A percentile compares a stretch with the other conserved stretches of the same genome.
phyloP scores from a whole-genome alignment of 2,113 vertebrate species.

The Camelus dromedarius region DNA sequence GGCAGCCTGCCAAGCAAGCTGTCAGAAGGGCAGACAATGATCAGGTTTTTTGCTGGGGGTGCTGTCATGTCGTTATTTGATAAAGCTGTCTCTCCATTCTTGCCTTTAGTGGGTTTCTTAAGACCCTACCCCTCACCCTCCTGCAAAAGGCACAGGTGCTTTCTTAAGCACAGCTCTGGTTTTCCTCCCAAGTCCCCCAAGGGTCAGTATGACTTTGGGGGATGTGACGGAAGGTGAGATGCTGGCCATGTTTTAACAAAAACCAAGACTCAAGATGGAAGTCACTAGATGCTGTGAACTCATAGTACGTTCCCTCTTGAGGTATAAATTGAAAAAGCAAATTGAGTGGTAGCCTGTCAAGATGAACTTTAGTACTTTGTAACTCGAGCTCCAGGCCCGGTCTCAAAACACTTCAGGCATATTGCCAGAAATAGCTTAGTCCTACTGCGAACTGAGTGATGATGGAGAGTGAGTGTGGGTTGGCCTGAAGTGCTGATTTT shows the following conservation, averaged over 20 bases:
- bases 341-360: not conserved
- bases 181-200: not conserved
- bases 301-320: not conserved
- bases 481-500: not conserved
- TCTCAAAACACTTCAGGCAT: not conserved
- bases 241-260: not conserved
- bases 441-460: not conserved
- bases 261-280: not conserved
- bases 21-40: conserved; percentile 39
- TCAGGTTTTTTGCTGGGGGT: not conserved
- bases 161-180: not conserved
- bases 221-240: not conserved
- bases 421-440: not conserved
- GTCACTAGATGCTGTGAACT: not conserved
- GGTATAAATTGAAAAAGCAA: not conserved
- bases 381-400: not conserved
- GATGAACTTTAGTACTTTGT: not conserved
- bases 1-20: conserved; percentile 66
- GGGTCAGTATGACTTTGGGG: not conserved
- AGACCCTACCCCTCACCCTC: not conserved
- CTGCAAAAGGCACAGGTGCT: not conserved
- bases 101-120: not conserved
- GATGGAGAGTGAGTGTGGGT: not conserved
- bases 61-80: conserved; percentile 18
- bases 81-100: conserved; percentile 36